phyloP scores from a whole-genome alignment of 1,140 invertebrate genomes.

The Ips typographus region DNA sequence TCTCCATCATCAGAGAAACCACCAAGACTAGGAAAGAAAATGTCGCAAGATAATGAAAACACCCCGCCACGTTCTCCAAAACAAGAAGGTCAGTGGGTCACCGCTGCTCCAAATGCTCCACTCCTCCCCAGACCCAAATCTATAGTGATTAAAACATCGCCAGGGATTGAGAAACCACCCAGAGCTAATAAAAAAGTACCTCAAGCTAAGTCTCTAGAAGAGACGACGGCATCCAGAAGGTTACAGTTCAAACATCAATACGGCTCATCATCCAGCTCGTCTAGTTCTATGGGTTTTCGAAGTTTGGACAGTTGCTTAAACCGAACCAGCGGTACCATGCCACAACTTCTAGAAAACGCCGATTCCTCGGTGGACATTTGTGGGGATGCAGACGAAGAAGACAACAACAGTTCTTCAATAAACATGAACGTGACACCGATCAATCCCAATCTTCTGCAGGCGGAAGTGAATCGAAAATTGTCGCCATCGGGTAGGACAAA shows the following conservation, averaged over 20 bases:
- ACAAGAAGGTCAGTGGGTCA: slow-evolving; percentile 44
- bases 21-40: slow-evolving; percentile 42
- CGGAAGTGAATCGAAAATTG: slow-evolving; percentile 44
- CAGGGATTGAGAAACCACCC: slow-evolving; percentile 34
- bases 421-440: slow-evolving; percentile 48
- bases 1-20: slow-evolving; percentile 37
- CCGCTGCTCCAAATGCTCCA: slow-evolving; percentile 40
- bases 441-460: slow-evolving; percentile 23
- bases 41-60: slow-evolving; percentile 59
- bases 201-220: slow-evolving; percentile 60
- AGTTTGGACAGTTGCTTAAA: slow-evolving; percentile 59
- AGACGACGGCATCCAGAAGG: slow-evolving; percentile 54
- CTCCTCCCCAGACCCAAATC: slow-evolving; percentile 17
- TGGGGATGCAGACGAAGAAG: slow-evolving; percentile 60
- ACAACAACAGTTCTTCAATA: slow-evolving; percentile 55
- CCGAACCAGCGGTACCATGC: slow-evolving; percentile 53
- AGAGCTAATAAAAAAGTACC: slow-evolving; percentile 50
- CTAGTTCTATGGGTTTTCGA: slow-evolving; percentile 59
- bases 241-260: slow-evolving; percentile 58
- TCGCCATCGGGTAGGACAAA: slow-evolving; percentile 52
- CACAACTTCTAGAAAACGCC: slow-evolving; percentile 58
- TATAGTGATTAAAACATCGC: slow-evolving; percentile 27
- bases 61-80: slow-evolving; percentile 58
- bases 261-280: slow-evolving; percentile 59
- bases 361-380: slow-evolving; percentile 60